These are phyloP conservation scores for Drosophila vallismaia DNA, from an alignment of 2,888 invertebrate genomes.

Conservation along the genomic window DNA sequence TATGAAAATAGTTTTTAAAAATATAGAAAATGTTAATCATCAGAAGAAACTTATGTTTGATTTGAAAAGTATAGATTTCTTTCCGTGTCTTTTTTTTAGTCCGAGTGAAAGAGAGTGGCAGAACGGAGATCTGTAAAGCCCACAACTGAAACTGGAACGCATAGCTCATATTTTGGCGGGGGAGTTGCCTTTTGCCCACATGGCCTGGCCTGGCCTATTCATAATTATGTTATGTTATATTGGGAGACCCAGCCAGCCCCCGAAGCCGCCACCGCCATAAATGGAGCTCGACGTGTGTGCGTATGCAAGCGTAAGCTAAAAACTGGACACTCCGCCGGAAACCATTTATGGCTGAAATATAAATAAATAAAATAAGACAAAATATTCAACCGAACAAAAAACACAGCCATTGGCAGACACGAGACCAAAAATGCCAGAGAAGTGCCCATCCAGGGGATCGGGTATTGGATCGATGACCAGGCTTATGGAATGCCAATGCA, in stretches of 20 bases:
- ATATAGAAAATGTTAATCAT: not conserved
- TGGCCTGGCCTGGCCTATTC: slow-evolving; percentile 38
- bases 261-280: slow-evolving; percentile 22
- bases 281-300: slow-evolving; percentile 24
- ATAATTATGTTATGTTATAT: slow-evolving; percentile 29
- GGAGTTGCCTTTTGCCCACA: slow-evolving; percentile 38
- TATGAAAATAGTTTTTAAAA: no score
- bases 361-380: not conserved
- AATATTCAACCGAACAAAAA: slow-evolving; percentile 4
- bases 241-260: slow-evolving; percentile 34
- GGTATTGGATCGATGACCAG: slow-evolving; percentile 7
- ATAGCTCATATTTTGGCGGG: slow-evolving; percentile 37
- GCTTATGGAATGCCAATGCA: slow-evolving; percentile 38
- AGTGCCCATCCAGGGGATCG: slow-evolving; percentile 19
- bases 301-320: slow-evolving; percentile 34
- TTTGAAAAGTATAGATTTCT: not conserved
- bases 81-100: not conserved
- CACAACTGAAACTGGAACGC: slow-evolving; percentile 38
- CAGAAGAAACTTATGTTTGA: not conserved
- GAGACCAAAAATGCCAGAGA: slow-evolving; percentile 14
- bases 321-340: slow-evolving; percentile 36
- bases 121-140: slow-evolving; percentile 31
- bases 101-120: slow-evolving; percentile 17
- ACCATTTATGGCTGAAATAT: slow-evolving; percentile 51
- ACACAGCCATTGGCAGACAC: slow-evolving; percentile 26